These are phyloP conservation scores for Oncopodura yosiiana DNA, from an alignment of 1,140 invertebrate species.

Conservation along the genomic window DNA sequence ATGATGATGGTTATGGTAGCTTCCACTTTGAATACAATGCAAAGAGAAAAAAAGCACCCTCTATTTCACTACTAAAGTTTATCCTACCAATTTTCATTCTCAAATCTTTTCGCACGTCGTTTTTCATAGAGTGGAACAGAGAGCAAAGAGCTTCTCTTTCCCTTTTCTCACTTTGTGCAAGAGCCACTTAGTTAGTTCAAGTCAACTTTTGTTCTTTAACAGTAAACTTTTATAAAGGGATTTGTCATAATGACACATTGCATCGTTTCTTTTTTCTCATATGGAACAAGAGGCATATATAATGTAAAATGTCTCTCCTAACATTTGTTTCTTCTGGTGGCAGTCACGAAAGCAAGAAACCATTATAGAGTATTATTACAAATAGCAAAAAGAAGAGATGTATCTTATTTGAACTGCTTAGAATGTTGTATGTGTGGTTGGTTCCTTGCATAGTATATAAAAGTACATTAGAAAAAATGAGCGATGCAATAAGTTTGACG, in stretches of 20 bases:
- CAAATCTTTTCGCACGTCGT: slow-evolving; percentile 30
- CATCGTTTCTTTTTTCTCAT: not conserved
- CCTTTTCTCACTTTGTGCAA: not conserved
- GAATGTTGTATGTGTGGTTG: too few species aligned
- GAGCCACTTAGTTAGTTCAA: not conserved
- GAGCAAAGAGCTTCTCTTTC: not conserved
- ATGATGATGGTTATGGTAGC: not conserved
- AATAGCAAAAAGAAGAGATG: too few species aligned
- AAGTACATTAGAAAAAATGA: too few species aligned
- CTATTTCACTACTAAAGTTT: slow-evolving; percentile 27
- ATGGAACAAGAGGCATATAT: not conserved
- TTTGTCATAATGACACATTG: slow-evolving; percentile 34
- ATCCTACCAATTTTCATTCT: slow-evolving; percentile 32
- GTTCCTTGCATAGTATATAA: too few species aligned
- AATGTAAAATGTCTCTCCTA: not conserved
- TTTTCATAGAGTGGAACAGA: not conserved
- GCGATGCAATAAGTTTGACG: too few species aligned
- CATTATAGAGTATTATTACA: slow-evolving; percentile 16
- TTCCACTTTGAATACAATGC: slow-evolving; percentile 27
- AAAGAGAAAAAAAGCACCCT: slow-evolving; percentile 18
- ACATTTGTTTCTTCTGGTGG: too few species aligned
- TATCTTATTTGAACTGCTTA: too few species aligned
- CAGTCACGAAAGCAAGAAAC: not conserved
- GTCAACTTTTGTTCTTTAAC: too few species aligned
- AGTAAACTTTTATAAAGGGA: slow-evolving; percentile 33